phyloP scores from a whole-genome alignment of 2,888 invertebrate genomes.

The Epiperipatus broadwayi region DNA sequence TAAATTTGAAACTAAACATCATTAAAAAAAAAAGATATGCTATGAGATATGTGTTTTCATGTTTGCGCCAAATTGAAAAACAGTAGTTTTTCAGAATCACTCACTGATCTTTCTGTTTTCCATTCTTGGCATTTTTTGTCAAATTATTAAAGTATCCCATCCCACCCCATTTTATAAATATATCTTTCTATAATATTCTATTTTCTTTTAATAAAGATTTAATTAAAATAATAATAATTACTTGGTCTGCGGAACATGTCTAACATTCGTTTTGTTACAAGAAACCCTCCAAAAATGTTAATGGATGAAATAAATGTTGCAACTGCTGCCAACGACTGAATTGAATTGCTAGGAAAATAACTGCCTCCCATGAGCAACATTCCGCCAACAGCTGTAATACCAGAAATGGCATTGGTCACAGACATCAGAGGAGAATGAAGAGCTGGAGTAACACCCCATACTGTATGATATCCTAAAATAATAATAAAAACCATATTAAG shows the following conservation, averaged over 20 bases:
- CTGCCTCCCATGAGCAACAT: constrained; percentile 67
- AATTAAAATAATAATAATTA: neutral
- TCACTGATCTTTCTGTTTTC: too few relatives aligned
- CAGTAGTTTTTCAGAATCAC: too few relatives aligned
- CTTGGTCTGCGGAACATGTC: constrained; percentile 54
- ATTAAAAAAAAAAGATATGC: too few relatives aligned
- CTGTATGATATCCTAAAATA: constrained; percentile 52
- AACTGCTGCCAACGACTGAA: constrained; percentile 49
- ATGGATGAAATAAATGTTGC: constrained; percentile 72
- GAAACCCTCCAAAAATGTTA: constrained; percentile 73
- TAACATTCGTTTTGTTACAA: constrained; percentile 73
- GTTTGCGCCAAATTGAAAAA: too few relatives aligned
- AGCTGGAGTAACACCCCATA: constrained; percentile 78
- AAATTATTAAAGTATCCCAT: too few relatives aligned
- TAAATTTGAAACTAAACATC: too few relatives aligned
- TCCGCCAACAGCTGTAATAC: constrained; percentile 77
- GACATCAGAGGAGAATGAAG: constrained; percentile 80
- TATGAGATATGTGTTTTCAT: too few relatives aligned
- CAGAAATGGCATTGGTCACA: constrained; percentile 76
- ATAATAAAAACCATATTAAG: constrained; percentile 1
- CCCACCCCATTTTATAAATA: neutral
- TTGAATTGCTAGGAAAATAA: constrained; percentile 47
- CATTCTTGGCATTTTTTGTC: too few relatives aligned
- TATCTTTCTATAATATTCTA: neutral
- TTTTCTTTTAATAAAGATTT: too few relatives aligned